Conservation (phyloP, 1,140 invertebrate genomes). For the Thalassaphorura encarpata region DNA sequence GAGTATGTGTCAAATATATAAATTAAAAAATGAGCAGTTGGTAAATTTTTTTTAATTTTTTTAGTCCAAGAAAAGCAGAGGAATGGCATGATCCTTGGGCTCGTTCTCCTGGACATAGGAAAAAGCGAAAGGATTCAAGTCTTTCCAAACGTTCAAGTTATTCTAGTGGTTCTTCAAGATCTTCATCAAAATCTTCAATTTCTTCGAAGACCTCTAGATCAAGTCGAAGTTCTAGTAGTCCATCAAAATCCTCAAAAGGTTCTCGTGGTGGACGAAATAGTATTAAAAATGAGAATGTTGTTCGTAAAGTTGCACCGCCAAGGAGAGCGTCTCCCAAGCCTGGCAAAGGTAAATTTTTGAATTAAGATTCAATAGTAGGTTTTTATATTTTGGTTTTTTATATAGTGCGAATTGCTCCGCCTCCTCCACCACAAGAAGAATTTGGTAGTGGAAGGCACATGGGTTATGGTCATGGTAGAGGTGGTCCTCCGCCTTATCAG, state of each 20-base stretch:
- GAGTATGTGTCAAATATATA: constrained; percentile 5
- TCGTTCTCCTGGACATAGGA: constrained; percentile 50
- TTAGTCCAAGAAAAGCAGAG: constrained; percentile 45
- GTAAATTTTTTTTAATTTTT: no score
- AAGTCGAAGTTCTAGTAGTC: constrained; percentile 50
- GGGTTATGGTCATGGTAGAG: constrained; percentile 3
- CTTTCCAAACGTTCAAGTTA: constrained; percentile 50
- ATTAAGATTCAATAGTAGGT: no score
- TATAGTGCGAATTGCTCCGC: constrained; percentile 29
- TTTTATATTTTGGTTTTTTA: no score
- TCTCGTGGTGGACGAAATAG: constrained; percentile 22
- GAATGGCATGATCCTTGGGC: constrained; percentile 93
- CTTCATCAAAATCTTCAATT: neutral
- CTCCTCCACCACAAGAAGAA: constrained; percentile 23
- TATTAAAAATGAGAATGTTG: constrained; percentile 11
- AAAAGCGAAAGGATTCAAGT: constrained; percentile 30
- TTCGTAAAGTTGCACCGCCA: constrained; percentile 29
- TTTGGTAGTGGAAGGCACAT: constrained; percentile 6
- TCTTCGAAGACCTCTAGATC: neutral
- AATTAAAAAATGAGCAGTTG: neutral
- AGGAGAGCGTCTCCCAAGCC: constrained; percentile 23
- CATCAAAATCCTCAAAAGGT: constrained; percentile 24
- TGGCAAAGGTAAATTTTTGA: constrained; percentile 4
- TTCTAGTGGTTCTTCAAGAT: no score
- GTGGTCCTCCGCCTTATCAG: constrained; percentile 13